A percentile compares a stretch with the other conserved stretches of the same genome.
Conservation (phyloP, 30 jellyfish, hydroid and myxozoan species). For the Cassiopea andromeda region DNA sequence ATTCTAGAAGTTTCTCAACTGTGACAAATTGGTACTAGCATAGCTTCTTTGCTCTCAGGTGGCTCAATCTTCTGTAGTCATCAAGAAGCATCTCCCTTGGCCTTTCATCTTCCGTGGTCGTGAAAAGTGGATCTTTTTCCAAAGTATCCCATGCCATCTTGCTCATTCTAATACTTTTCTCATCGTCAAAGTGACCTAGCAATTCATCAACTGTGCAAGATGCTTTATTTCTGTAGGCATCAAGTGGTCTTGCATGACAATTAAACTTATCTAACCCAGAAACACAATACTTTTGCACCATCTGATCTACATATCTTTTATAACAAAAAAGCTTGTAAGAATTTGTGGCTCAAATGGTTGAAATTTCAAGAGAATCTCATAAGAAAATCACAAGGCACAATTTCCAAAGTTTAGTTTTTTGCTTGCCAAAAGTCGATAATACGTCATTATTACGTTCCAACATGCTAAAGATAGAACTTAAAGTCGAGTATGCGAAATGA, state of each 20-base stretch:
- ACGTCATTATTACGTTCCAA: too few species aligned
- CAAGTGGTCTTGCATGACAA: constrained; percentile 51
- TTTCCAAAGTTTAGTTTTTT: too few species aligned
- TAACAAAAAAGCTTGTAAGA: too few species aligned
- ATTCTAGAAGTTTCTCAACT: constrained; percentile 44
- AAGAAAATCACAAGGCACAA: too few species aligned
- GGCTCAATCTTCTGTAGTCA: constrained; percentile 61
- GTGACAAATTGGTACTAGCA: constrained; percentile 74
- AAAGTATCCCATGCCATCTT: constrained; percentile 50
- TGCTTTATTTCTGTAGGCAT: constrained; percentile 62
- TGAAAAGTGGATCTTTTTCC: constrained; percentile 82
- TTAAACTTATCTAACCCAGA: too few species aligned
- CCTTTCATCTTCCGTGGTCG: constrained; percentile 34
- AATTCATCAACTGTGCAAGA: constrained; percentile 31
- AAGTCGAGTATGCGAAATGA: too few species aligned
- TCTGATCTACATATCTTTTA: too few species aligned
- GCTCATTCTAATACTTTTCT: constrained; percentile 22
- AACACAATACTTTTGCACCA: too few species aligned
- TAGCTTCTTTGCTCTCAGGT: constrained; percentile 64
- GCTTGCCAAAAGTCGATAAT: too few species aligned
- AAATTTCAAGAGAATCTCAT: too few species aligned
- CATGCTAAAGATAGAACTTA: too few species aligned
- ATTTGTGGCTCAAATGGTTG: too few species aligned
- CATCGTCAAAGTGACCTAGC: constrained; percentile 56
- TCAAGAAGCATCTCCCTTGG: constrained; percentile 63